Evolutionary conservation across 2,113 vertebrate genomes (phyloP).

Genomic region (Ondatra zibethicus): DNA sequence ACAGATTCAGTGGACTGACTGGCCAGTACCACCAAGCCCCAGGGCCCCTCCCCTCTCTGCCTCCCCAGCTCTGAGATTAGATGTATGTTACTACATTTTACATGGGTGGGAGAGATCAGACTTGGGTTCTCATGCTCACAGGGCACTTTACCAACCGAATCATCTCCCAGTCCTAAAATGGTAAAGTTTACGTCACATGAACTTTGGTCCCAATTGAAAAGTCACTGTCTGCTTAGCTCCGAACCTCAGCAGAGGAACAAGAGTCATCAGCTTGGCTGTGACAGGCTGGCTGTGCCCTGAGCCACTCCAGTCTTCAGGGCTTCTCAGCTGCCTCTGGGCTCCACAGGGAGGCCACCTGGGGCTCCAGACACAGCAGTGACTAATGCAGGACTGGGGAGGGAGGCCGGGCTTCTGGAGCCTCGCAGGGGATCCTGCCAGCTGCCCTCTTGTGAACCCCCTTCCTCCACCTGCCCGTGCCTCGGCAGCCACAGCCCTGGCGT

Average conservation of each 20-base stretch:
- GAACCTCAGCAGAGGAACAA: neutral
- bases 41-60: neutral
- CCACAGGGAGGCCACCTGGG: neutral
- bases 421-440: neutral
- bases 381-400: neutral
- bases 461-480: neutral
- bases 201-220: neutral
- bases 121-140: neutral
- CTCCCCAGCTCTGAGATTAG: neutral
- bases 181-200: fast-evolving
- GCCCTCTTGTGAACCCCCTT: neutral
- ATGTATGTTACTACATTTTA: neutral
- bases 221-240: neutral
- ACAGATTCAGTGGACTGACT: neutral
- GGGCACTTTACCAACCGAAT: neutral
- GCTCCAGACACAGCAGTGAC: neutral
- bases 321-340: neutral
- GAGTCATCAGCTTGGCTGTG: neutral
- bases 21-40: no score
- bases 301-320: neutral
- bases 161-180: neutral
- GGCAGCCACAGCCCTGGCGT: no score
- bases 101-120: neutral
- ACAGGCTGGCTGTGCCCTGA: neutral
- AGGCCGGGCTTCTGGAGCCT: neutral